A percentile compares a stretch with the other conserved stretches of the same genome.
Conservation (phyloP, 2,797 vertebrate species). For the Tarsius wallacei region DNA sequence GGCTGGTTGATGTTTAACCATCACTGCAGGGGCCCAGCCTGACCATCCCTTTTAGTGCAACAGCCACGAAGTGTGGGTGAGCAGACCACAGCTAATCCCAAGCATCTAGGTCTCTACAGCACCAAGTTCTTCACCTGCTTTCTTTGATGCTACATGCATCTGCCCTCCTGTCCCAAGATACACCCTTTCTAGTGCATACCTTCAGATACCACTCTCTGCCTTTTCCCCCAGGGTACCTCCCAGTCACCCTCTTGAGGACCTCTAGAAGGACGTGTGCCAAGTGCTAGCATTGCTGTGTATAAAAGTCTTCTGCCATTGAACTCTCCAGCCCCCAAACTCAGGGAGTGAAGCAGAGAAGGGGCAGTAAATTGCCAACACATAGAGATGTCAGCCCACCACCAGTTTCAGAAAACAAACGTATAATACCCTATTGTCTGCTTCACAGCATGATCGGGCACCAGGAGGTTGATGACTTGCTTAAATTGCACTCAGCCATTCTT, state of each 20-base stretch:
- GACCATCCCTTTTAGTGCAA: slow-evolving; percentile 18
- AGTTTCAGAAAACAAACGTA: neutral
- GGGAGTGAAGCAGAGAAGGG: slow-evolving; percentile 10
- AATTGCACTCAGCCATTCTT: neutral
- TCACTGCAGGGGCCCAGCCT: slow-evolving; percentile 54
- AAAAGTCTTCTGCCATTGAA: neutral
- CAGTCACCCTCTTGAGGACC: neutral
- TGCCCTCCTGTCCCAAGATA: neutral
- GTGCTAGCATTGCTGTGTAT: neutral
- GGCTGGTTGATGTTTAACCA: slow-evolving; percentile 63
- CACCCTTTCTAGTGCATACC: accelerated
- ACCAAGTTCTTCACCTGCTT: neutral
- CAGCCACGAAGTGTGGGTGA: neutral
- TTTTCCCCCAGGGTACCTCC: too few species aligned
- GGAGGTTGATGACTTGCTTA: neutral
- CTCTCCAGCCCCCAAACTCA: neutral
- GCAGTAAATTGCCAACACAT: neutral
- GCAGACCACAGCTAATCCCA: neutral
- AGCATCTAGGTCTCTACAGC: neutral
- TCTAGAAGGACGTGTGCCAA: neutral
- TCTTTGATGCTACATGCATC: neutral
- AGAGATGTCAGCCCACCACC: neutral
- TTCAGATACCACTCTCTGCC: neutral
- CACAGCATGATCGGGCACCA: neutral
- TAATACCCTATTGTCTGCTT: neutral